Percentiles rank a stretch among this genome's conserved stretches.
phyloP scores from a whole-genome alignment of 2,888 invertebrate genomes.

The Cryptocephalus moraei region DNA sequence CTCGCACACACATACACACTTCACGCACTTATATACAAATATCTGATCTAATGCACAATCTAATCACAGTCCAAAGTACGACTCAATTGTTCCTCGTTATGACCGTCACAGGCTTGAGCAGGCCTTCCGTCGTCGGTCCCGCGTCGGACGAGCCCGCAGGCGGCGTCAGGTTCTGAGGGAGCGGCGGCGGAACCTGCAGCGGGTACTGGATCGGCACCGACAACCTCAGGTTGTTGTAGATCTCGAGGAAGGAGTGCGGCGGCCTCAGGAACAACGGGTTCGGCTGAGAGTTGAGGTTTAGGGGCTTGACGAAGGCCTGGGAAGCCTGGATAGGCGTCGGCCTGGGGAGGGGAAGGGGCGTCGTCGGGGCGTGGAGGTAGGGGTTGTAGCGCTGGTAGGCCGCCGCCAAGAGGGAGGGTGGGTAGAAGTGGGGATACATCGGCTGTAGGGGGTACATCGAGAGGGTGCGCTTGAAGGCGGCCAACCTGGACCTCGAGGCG shows the following conservation, averaged over 20 bases:
- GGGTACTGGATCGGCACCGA: constrained; percentile 23
- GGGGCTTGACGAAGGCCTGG: constrained; percentile 8
- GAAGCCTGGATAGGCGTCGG: constrained; percentile 42
- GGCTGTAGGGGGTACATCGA: constrained; percentile 52
- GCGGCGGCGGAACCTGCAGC: constrained; percentile 21
- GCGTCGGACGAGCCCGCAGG: constrained; percentile 14
- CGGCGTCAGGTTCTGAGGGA: constrained; percentile 9
- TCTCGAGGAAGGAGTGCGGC: constrained; percentile 21
- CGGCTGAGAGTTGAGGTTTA: constrained; percentile 2
- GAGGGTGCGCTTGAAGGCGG: constrained; percentile 80
- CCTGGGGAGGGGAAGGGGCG: constrained; percentile 32
- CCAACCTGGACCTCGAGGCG: constrained; percentile 77
- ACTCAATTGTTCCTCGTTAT: constrained; percentile 24
- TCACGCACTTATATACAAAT: too few species aligned
- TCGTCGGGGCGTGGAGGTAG: constrained; percentile 40
- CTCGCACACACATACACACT: too few species aligned
- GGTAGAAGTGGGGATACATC: constrained; percentile 28
- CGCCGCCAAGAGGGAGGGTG: constrained; percentile 46
- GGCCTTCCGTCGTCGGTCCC: constrained; percentile 20
- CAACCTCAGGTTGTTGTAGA: constrained; percentile 26
- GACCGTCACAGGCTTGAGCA: constrained; percentile 38
- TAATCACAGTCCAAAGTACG: background rate
- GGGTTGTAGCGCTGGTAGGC: constrained; percentile 58
- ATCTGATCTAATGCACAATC: too few species aligned
- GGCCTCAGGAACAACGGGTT: constrained; percentile 17